Conservation (phyloP, 2,888 invertebrate genomes). For the Caenorhabditis uteleia region DNA sequence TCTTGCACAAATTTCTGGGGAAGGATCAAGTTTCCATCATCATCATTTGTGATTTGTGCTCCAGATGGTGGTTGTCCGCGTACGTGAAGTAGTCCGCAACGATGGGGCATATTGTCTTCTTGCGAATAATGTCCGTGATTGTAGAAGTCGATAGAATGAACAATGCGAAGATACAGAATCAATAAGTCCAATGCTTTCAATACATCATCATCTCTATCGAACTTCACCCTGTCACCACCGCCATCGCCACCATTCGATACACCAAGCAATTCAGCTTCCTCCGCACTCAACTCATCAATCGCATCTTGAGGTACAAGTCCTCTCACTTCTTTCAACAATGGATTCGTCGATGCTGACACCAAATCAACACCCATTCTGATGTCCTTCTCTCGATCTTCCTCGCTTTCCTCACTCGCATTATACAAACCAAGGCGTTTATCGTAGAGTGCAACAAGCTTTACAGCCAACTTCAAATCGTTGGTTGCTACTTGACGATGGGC, state of each 20-base stretch:
- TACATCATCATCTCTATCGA: constrained; percentile 80
- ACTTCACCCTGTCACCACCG: constrained; percentile 61
- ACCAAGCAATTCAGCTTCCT: constrained; percentile 85
- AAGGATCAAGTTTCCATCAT: constrained; percentile 64
- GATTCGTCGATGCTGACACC: constrained; percentile 33
- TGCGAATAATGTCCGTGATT: constrained; percentile 98
- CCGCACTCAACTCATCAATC: constrained; percentile 89
- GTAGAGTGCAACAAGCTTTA: constrained; percentile 72
- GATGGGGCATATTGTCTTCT: constrained; percentile 99
- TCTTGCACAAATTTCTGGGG: constrained; percentile 64
- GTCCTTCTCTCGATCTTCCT: constrained; percentile 44
- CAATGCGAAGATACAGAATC: constrained; percentile 89
- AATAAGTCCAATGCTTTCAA: constrained; percentile 75
- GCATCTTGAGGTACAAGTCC: constrained; percentile 14
- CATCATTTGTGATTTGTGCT: constrained; percentile 74
- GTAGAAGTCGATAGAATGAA: constrained; percentile 98
- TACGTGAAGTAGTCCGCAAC: constrained; percentile 95
- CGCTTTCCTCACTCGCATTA: constrained; percentile 57
- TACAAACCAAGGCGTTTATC: constrained; percentile 71
- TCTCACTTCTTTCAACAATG: constrained; percentile 22
- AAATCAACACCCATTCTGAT: constrained; percentile 50
- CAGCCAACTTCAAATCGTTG: constrained; percentile 72
- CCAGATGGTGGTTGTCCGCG: constrained; percentile 85
- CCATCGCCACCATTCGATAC: constrained; percentile 70
- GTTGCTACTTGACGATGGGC: constrained; percentile 81